phyloP scores from a whole-genome alignment of 2,113 vertebrate genomes.

The rabbit (Oryctolagus cuniculus) region mOryCun1.1 NC_091439.1:85842501-85843000 shows the following conservation, averaged over 20 bases:
- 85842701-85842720: constrained; percentile 46
- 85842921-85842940: neutral
- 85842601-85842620: constrained; percentile 62
- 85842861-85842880: constrained; percentile 34
- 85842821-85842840: constrained; percentile 52
- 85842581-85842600: constrained; percentile 27
- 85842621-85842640: neutral
- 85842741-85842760: constrained; percentile 49
- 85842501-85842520: neutral
- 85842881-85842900: constrained; percentile 4
- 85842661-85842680: neutral
- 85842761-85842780: too few relatives aligned
- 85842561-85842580: neutral
- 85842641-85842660: neutral
- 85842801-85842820: neutral
- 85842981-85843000: neutral
- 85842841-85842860: neutral
- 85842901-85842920: constrained; percentile 45
- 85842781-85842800: neutral
- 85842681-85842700: neutral
- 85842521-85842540: neutral
- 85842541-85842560: neutral
- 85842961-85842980: neutral
- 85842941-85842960: neutral
- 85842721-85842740: neutral